A percentile compares a stretch with the other conserved stretches of the same genome.
These are phyloP conservation scores for Plebejus anna DNA, from an alignment of 2,888 invertebrate species.

Conservation along the genomic window DNA sequence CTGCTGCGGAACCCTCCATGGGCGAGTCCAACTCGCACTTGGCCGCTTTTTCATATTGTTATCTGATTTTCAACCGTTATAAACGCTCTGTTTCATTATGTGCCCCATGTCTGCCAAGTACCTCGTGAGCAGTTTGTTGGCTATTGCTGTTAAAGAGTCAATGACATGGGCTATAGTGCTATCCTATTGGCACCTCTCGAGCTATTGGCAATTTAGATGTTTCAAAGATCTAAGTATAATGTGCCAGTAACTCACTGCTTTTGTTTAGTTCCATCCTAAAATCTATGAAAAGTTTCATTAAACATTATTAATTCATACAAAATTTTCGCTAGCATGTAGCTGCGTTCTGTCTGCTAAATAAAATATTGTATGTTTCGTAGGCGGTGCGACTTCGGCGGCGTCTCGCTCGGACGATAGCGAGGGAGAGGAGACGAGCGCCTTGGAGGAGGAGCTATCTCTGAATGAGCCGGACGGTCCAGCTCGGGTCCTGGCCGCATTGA, in stretches of 20 bases:
- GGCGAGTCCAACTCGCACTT: too few species aligned
- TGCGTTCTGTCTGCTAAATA: background rate
- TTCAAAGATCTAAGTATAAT: background rate
- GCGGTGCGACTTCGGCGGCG: slow-evolving; percentile 43
- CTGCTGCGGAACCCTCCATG: too few species aligned
- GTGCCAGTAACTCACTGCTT: background rate
- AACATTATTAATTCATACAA: background rate
- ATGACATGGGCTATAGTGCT: background rate
- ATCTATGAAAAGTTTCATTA: too few species aligned
- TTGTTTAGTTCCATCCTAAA: background rate
- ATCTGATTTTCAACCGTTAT: background rate
- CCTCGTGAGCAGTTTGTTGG: background rate
- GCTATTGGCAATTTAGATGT: background rate
- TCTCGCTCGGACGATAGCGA: slow-evolving; percentile 51
- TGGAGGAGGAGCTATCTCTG: slow-evolving; percentile 72
- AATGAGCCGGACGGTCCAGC: slow-evolving; percentile 80
- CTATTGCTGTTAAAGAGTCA: background rate
- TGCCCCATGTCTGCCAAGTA: background rate
- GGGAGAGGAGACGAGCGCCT: slow-evolving; percentile 50
- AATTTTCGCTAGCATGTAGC: background rate
- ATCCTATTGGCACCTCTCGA: background rate
- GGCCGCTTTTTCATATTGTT: background rate
- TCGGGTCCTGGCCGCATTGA: slow-evolving; percentile 83
- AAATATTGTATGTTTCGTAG: slow-evolving; percentile 28
- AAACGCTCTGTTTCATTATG: background rate